Base-by-base conservation (phyloP, 2,113 vertebrate genomes). In the Pteronura brasiliensis region DNA sequence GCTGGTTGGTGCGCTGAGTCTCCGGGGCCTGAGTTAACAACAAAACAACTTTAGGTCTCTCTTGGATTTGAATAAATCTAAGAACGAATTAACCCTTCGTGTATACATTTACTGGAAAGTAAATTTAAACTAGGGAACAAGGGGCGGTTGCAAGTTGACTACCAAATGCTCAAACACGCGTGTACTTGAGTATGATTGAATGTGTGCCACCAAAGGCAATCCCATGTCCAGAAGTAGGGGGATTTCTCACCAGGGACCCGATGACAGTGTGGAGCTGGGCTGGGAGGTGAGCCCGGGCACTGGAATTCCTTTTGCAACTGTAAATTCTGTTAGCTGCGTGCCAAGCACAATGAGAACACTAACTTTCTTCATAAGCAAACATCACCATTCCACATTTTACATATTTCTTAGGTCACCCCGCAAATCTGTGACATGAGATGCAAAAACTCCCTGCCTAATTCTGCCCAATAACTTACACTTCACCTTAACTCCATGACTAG, bases 231-330 rank as follows among this genome's bases (percentile, higher is more conserved):
- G 25, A 10, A 49, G 44, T 13, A 17, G 27, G 17, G 5, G 3
- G 12, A 74, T 59, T 34, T 65, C 63, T 67, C 12, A 44, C 4
- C 23, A 65, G 1, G n/a, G 27, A 11, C 42, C 42, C 1, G 25
- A 42, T 1, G 4, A n/a, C 63, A 49, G 47, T 1, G 0, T 20
- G 27, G 39, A 36, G 3, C 29, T 36, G 47, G 14, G 29, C 2
- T 44, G 0, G 5, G 9, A 69, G 6, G 0, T 31, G 4, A 88
- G 10, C 9, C 34, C 44, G 29, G 59, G 29, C 1, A 0, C 9
- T 52, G 6, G 15, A 93, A 76, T 63, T 25, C 31, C 23, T 79
- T n/a, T 13, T 52, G 49, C 57, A 81, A 69, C 1, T 82, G 42
- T 14, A 76, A 85, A 39, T 69, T 47, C 18, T 57, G 1, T 29